These are phyloP conservation scores for Thunnus thynnus DNA, from an alignment of 2,113 vertebrate species.

Conservation along the genomic window DNA sequence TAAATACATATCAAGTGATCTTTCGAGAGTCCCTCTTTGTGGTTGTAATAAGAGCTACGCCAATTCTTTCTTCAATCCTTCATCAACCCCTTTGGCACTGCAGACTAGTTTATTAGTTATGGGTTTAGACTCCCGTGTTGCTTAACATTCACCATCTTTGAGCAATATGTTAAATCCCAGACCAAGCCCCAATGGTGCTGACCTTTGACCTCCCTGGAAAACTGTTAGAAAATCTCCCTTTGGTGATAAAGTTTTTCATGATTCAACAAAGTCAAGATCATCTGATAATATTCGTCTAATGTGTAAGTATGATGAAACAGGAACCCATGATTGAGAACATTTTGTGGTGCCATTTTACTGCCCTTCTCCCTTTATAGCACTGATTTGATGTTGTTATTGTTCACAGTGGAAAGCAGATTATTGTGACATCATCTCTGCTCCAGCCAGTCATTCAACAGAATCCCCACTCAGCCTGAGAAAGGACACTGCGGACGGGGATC, in stretches of 20 bases:
- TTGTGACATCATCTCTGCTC: slow-evolving; percentile 14
- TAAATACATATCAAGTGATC: slow-evolving; percentile 1
- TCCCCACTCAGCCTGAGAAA: slow-evolving; percentile 19
- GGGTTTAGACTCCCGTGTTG: not conserved
- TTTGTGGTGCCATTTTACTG: not conserved
- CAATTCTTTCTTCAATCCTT: slow-evolving; percentile 5
- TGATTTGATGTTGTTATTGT: slow-evolving; percentile 28
- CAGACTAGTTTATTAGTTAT: not conserved
- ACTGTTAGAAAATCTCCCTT: not conserved
- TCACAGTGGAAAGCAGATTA: not conserved
- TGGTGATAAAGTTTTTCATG: not conserved
- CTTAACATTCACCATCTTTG: not conserved
- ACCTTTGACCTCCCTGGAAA: slow-evolving; percentile 20
- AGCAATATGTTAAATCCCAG: not conserved
- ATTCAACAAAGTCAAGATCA: not conserved
- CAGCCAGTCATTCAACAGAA: slow-evolving; percentile 2
- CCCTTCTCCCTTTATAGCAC: not conserved
- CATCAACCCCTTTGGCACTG: not conserved
- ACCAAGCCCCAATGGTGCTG: not conserved
- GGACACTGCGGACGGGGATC: slow-evolving; percentile 6
- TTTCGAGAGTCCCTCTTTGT: not conserved
- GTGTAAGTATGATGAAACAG: not conserved
- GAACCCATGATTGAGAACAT: not conserved
- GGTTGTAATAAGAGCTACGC: not conserved
- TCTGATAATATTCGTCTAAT: not conserved